Evolutionary conservation across 92 coral and sea anemone species (phyloP).

Genomic region (Palythoa heliodiscus): DNA sequence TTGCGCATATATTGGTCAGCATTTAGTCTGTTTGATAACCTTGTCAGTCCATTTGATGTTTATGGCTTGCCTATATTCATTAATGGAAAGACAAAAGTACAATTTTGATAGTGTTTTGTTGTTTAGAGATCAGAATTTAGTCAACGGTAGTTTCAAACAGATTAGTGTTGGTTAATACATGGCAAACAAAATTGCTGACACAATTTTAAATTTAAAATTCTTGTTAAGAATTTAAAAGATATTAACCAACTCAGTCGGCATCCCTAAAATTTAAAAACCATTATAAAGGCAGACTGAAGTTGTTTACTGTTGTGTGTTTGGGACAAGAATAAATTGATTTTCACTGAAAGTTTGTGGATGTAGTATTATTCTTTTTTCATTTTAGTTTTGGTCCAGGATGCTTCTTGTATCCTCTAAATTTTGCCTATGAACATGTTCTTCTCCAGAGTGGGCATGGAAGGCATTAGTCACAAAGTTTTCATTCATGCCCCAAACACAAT

Average conservation of each 20-base stretch:
- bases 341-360: background rate
- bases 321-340: background rate
- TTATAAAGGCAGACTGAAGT: conserved; percentile 12
- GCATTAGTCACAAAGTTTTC: background rate
- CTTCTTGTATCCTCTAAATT: background rate
- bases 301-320: conserved; percentile 27
- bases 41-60: conserved; percentile 12
- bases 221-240: conserved; percentile 26
- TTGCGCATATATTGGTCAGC: conserved; percentile 19
- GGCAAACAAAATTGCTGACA: conserved; percentile 30
- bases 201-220: conserved; percentile 26
- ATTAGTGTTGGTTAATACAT: background rate
- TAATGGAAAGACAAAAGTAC: background rate
- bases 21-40: background rate
- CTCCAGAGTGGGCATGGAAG: background rate
- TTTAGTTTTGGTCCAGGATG: background rate
- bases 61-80: background rate
- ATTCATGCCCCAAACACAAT: background rate
- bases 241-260: conserved; percentile 47
- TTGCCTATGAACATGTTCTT: background rate
- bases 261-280: background rate
- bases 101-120: background rate
- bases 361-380: background rate
- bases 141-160: background rate
- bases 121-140: background rate